Evolutionary conservation across 2,797 vertebrate genomes (phyloP).

Genomic region (Anas acuta): DNA sequence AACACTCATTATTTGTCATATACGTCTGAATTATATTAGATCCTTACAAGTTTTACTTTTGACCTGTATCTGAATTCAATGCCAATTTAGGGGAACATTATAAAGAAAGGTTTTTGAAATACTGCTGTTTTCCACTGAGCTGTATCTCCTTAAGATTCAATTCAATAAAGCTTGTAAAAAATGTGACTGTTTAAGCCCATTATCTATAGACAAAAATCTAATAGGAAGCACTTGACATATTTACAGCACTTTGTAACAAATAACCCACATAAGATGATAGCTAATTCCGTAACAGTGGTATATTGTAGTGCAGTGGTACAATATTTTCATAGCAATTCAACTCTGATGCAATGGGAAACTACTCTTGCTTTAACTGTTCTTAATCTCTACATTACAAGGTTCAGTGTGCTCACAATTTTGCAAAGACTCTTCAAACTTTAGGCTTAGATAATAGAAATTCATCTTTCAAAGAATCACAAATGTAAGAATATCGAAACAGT

Average conservation of each 20-base stretch:
- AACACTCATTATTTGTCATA: not conserved
- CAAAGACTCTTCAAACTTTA: not conserved
- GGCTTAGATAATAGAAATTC: not conserved
- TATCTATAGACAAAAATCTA: slow-evolving; percentile 3
- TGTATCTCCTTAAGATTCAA: not conserved
- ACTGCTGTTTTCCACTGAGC: not conserved
- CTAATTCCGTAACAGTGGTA: not conserved
- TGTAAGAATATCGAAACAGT: not conserved
- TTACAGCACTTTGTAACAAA: not conserved
- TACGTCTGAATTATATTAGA: not conserved
- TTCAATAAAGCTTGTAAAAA: slow-evolving; percentile 18
- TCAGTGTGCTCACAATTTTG: not conserved
- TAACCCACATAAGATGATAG: not conserved
- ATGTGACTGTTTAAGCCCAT: slow-evolving; percentile 13
- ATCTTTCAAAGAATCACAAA: not conserved
- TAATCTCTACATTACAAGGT: not conserved
- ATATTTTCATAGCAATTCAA: slow-evolving; percentile 10
- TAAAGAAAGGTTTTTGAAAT: not conserved
- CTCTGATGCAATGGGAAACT: not conserved
- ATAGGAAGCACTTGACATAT: not conserved
- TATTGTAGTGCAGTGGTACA: not conserved
- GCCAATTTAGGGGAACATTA: not conserved
- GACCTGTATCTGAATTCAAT: not conserved
- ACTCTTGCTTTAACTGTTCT: not conserved
- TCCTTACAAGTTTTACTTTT: not conserved